Conservation (phyloP, 1,140 invertebrate species). For the Colletes gigas region DNA sequence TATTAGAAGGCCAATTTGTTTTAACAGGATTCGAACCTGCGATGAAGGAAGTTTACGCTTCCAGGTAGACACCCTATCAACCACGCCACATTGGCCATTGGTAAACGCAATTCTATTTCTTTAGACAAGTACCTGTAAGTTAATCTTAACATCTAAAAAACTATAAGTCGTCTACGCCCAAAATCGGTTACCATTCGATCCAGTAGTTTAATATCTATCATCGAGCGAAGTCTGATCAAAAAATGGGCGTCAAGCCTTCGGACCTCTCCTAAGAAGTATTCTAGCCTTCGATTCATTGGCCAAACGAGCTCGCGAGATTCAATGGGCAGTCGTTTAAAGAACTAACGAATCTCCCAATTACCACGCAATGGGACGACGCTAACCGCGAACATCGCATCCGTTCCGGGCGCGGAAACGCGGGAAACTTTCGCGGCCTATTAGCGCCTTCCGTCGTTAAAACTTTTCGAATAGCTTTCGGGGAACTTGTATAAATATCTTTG, state of each 20-base stretch:
- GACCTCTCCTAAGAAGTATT: neutral
- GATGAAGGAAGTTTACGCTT: no score
- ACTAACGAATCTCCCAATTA: conserved; percentile 51
- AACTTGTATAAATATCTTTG: conserved; percentile 58
- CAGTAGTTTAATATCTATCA: no score
- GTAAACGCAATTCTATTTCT: no score
- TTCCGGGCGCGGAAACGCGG: conserved; percentile 29
- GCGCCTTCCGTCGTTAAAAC: conserved; percentile 59
- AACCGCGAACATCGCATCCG: conserved; percentile 31
- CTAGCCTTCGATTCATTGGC: neutral
- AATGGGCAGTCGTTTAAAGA: neutral
- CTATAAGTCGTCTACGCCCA: no score
- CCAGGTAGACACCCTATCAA: no score
- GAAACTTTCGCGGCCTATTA: conserved; percentile 54
- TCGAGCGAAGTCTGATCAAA: no score
- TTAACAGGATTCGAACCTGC: no score
- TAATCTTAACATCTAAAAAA: no score
- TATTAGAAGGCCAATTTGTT: no score
- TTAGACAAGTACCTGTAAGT: no score
- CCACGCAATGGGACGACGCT: conserved; percentile 15
- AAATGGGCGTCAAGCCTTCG: neutral
- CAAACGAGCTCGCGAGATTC: neutral
- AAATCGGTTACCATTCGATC: no score
- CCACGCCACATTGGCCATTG: no score
- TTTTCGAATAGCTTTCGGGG: conserved; percentile 42